Conservation (phyloP, 2,888 invertebrate genomes). For the Gnatocerus cornutus region DNA sequence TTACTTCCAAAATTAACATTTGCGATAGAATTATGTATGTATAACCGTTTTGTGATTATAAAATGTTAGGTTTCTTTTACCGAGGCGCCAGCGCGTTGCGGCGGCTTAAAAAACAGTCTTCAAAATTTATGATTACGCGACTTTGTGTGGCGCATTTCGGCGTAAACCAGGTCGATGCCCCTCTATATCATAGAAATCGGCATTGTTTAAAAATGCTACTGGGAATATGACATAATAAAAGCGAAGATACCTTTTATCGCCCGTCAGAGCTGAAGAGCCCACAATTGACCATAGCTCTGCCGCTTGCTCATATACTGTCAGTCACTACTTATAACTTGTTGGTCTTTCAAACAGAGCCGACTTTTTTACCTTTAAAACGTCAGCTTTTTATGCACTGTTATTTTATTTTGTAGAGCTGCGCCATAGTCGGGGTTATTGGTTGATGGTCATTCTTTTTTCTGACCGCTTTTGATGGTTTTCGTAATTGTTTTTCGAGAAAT, state of each 20-base stretch:
- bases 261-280: conserved; percentile 56
- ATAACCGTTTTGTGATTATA: too few species aligned
- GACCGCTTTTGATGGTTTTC: conserved; percentile 36
- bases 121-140: too few species aligned
- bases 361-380: conserved; percentile 58
- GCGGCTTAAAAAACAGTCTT: too few species aligned
- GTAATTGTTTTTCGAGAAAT: conserved; percentile 32
- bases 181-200: conserved; percentile 47
- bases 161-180: conserved; percentile 27
- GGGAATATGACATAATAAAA: conserved; percentile 59
- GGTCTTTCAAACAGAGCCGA: conserved; percentile 52
- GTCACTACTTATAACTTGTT: conserved; percentile 49
- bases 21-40: background rate
- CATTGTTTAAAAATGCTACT: conserved; percentile 57
- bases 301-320: conserved; percentile 52
- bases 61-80: too few species aligned
- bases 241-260: conserved; percentile 58
- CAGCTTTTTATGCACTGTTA: conserved; percentile 53
- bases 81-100: too few species aligned
- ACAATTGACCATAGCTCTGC: conserved; percentile 52
- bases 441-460: conserved; percentile 48
- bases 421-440: conserved; percentile 59
- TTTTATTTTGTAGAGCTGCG: conserved; percentile 15
- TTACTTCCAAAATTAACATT: background rate
- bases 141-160: conserved; percentile 1